Conservation (phyloP, 1,140 invertebrate genomes). For the Drosophila carrolli region DNA sequence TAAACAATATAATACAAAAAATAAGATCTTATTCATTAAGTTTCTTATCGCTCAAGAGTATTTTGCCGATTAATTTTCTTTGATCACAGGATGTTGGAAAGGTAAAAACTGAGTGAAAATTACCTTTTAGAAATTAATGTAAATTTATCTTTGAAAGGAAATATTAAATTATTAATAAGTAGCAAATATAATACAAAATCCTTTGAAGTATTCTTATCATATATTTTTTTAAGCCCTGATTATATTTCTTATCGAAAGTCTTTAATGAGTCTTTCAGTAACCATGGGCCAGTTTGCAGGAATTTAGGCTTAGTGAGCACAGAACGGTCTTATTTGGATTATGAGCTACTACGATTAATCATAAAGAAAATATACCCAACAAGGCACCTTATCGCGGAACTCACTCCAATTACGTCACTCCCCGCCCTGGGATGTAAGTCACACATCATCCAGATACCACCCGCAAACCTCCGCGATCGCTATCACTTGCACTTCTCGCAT, state of each 20-base stretch:
- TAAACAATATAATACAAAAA: not conserved
- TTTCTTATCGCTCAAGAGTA: no score
- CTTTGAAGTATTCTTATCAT: no score
- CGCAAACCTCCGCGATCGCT: constrained; percentile 6
- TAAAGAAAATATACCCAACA: constrained; percentile 3
- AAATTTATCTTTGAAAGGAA: no score
- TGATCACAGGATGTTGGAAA: no score
- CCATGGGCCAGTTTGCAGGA: constrained; percentile 1
- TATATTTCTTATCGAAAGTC: not conserved
- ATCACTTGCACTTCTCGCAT: constrained; percentile 56
- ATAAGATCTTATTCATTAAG: not conserved
- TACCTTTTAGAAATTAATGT: no score
- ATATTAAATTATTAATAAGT: no score
- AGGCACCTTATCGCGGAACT: constrained; percentile 11
- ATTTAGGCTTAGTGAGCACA: not conserved
- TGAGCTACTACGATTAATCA: constrained; percentile 14
- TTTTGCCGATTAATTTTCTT: no score
- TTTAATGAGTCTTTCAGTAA: not conserved
- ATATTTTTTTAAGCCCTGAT: no score
- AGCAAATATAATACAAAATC: no score
- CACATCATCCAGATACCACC: constrained; percentile 9
- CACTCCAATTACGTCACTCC: constrained; percentile 11
- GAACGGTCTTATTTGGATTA: not conserved
- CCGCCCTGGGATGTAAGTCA: constrained; percentile 14
- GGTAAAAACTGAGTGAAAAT: no score